Percentiles rank a stretch among this genome's conserved stretches.
phyloP scores from a whole-genome alignment of 2,888 invertebrate species.

The Athalia rosae region DNA sequence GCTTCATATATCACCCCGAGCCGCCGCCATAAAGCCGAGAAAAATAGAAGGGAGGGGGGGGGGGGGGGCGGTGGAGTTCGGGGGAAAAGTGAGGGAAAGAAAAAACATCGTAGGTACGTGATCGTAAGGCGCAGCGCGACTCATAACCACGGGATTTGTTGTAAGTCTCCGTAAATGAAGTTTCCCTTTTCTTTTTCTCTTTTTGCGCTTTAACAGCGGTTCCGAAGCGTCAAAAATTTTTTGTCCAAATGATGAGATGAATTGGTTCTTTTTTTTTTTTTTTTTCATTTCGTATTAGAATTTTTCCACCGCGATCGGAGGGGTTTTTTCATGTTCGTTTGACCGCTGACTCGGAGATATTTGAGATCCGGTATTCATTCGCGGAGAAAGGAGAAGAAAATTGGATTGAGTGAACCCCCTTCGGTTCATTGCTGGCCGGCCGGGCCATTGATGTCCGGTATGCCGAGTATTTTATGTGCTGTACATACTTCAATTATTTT shows the following conservation, averaged over 20 bases:
- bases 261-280: neutral
- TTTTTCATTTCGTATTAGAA: neutral
- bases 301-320: neutral
- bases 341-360: constrained; percentile 24
- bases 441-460: neutral
- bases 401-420: constrained; percentile 12
- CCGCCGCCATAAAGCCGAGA: neutral
- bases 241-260: too few relatives aligned
- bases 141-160: too few relatives aligned
- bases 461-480: too few relatives aligned
- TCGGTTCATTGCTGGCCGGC: neutral
- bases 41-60: constrained; percentile 8
- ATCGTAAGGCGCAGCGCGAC: too few relatives aligned
- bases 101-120: too few relatives aligned
- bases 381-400: constrained; percentile 12
- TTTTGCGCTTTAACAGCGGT: too few relatives aligned
- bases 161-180: neutral
- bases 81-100: neutral
- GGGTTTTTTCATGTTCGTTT: constrained; percentile 7
- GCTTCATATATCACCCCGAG: constrained; percentile 40
- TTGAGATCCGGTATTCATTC: constrained; percentile 2
- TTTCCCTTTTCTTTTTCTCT: constrained; percentile 10
- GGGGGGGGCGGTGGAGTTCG: neutral
- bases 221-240: neutral
- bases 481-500: too few relatives aligned